Evolutionary conservation across 2,888 invertebrate species (phyloP).

Genomic region (Polyommatus icarus): DNA sequence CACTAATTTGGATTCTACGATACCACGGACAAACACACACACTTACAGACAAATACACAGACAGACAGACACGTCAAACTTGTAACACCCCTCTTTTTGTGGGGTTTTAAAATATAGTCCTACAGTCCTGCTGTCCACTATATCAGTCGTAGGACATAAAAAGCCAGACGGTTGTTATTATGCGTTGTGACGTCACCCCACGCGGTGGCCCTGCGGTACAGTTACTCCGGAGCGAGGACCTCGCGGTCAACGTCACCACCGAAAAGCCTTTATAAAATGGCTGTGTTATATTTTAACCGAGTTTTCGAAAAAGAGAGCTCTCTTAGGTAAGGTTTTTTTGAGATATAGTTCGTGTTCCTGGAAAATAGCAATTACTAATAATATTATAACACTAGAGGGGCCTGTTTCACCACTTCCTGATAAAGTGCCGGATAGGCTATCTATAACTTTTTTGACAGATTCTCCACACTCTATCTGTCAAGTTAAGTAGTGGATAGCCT

Average conservation of each 20-base stretch:
- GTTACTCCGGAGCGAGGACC: slow-evolving; percentile 17
- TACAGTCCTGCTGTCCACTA: background rate
- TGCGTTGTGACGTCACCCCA: background rate
- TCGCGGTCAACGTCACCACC: slow-evolving; percentile 5
- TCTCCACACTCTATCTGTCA: no score
- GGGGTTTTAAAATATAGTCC: background rate
- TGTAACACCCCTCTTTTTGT: background rate
- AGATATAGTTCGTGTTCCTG: no score
- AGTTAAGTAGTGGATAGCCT: no score
- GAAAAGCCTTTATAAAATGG: background rate
- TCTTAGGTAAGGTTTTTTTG: no score
- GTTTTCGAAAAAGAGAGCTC: no score
- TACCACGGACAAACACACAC: background rate
- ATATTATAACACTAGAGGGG: no score
- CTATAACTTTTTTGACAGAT: no score
- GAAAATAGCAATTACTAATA: no score
- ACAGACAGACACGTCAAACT: background rate
- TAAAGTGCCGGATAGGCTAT: no score
- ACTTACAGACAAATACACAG: background rate
- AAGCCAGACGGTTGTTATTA: slow-evolving; percentile 2
- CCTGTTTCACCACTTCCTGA: no score
- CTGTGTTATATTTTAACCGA: no score
- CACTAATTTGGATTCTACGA: no score
- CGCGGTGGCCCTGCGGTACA: background rate
- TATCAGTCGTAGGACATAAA: background rate